phyloP scores from a whole-genome alignment of 2,113 vertebrate genomes.

The Xerus inauris region DNA sequence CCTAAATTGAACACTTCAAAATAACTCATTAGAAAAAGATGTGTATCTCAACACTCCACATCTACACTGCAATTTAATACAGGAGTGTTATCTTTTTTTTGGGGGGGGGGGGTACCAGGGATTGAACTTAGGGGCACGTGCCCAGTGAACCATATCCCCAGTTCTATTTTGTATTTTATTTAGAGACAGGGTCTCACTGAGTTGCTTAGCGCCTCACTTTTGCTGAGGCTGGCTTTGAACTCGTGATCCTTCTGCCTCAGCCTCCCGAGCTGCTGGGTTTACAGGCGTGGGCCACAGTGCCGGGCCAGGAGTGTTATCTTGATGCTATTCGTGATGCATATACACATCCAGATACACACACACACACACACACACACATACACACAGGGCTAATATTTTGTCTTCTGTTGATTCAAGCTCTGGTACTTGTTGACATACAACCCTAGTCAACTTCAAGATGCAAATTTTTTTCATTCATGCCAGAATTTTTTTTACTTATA shows the following conservation, averaged over 20 bases:
- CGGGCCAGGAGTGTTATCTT: background rate
- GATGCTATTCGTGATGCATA: background rate
- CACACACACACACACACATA: background rate
- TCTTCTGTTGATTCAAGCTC: background rate
- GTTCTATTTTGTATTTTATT: too few species aligned
- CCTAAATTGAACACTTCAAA: conserved; percentile 2
- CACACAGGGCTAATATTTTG: background rate
- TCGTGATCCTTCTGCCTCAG: too few species aligned
- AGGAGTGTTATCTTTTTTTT: background rate
- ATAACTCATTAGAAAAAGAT: background rate
- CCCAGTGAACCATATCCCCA: too few species aligned
- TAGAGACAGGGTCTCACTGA: too few species aligned
- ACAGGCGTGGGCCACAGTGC: too few species aligned
- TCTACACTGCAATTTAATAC: background rate
- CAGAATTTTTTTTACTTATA: background rate
- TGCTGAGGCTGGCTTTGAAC: too few species aligned
- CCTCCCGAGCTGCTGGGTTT: too few species aligned
- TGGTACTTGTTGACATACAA: background rate
- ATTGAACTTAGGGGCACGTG: too few species aligned
- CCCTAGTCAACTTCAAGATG: background rate
- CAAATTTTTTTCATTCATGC: background rate
- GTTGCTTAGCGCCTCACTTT: too few species aligned
- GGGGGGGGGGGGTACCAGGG: too few species aligned
- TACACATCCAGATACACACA: background rate
- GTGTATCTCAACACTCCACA: background rate